Conservation (phyloP, 2,888 invertebrate genomes). For the Calliphora vomitoria region DNA sequence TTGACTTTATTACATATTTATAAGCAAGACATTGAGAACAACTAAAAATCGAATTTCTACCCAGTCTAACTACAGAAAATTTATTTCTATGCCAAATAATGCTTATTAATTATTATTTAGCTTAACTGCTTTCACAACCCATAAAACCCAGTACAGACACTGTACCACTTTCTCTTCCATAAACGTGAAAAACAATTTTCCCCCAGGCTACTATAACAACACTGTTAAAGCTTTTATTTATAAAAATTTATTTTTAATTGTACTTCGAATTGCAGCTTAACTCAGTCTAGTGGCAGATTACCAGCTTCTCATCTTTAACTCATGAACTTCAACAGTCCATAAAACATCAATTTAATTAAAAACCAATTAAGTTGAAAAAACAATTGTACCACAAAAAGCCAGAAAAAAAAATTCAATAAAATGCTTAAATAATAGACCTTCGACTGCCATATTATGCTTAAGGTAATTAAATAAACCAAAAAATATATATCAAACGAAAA, state of each 20-base stretch:
- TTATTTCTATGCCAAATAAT: too few species aligned
- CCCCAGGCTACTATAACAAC: background rate
- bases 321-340: slow-evolving; percentile 3
- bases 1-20: too few species aligned
- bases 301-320: slow-evolving; percentile 24
- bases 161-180: too few species aligned
- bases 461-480: slow-evolving; percentile 31
- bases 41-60: too few species aligned
- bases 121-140: too few species aligned
- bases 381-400: background rate
- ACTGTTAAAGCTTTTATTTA: background rate
- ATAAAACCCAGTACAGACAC: too few species aligned
- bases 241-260: background rate
- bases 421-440: slow-evolving; percentile 28
- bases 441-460: background rate
- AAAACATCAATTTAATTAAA: slow-evolving; percentile 45
- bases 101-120: too few species aligned
- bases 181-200: background rate
- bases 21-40: too few species aligned
- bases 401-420: slow-evolving; percentile 28
- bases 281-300: slow-evolving; percentile 10
- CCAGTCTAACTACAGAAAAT: too few species aligned
- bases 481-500: background rate
- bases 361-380: slow-evolving; percentile 36
- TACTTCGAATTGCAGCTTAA: background rate